A percentile compares a stretch with the other conserved stretches of the same genome.
Evolutionary conservation across 2,113 vertebrate genomes (phyloP).

Genomic region (Irena cyanogastra): DNA sequence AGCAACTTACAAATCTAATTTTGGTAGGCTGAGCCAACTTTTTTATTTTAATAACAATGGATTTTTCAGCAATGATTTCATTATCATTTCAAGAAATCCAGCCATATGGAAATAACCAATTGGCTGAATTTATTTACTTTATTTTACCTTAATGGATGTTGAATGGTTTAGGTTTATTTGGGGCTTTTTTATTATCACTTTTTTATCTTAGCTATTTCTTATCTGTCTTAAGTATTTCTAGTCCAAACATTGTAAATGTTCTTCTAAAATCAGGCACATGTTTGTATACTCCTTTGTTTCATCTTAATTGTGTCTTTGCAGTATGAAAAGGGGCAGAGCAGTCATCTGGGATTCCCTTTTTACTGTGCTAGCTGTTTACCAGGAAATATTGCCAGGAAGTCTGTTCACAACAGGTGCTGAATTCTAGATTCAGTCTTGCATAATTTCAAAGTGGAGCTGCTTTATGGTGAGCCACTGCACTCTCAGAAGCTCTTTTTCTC

Average conservation of each 20-base stretch:
- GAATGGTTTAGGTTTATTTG: conserved; percentile 29
- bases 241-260: conserved; percentile 11
- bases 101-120: conserved; percentile 72
- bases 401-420: conserved; percentile 26
- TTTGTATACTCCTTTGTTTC: neutral
- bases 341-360: neutral
- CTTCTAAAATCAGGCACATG: neutral
- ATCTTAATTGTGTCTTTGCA: neutral
- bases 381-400: neutral
- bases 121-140: conserved; percentile 64
- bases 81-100: conserved; percentile 79
- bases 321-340: neutral
- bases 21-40: conserved; percentile 75
- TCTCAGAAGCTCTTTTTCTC: neutral
- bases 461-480: neutral
- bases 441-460: neutral
- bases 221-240: too few relatives aligned
- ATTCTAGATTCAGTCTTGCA: neutral
- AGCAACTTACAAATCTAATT: conserved; percentile 85
- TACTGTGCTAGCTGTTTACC: neutral
- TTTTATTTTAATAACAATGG: conserved; percentile 79
- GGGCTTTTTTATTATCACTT: conserved; percentile 6
- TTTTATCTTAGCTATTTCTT: too few relatives aligned
- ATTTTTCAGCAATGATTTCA: conserved; percentile 81
- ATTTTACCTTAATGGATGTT: conserved; percentile 66